Conservation (phyloP, 1,140 invertebrate genomes). For the Monomorium pharaonis region DNA sequence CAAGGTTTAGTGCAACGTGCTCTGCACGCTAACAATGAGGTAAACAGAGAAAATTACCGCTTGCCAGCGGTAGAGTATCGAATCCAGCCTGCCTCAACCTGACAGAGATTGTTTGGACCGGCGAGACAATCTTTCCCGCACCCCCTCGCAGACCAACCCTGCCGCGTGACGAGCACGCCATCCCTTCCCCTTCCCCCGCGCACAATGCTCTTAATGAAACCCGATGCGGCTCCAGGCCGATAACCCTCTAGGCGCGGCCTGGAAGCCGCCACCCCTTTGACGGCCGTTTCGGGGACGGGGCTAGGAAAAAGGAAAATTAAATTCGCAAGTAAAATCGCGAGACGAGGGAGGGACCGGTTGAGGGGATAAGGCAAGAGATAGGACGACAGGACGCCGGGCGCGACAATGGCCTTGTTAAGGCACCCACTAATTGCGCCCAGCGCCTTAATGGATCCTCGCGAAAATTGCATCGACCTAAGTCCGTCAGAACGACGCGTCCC, state of each 20-base stretch:
- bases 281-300: slow-evolving; percentile 51
- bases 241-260: slow-evolving; percentile 61
- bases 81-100: slow-evolving; percentile 17
- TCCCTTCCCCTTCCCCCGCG: slow-evolving; percentile 30
- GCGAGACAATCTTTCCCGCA: slow-evolving; percentile 64
- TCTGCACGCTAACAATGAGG: slow-evolving; percentile 66
- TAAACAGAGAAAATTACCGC: slow-evolving; percentile 76
- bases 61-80: slow-evolving; percentile 60
- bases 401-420: slow-evolving; percentile 79
- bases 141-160: slow-evolving; percentile 46
- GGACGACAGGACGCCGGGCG: slow-evolving; percentile 21
- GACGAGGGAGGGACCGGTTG: neutral
- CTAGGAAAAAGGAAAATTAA: slow-evolving; percentile 74
- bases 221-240: slow-evolving; percentile 68
- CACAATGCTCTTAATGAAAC: slow-evolving; percentile 79
- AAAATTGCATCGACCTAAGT: slow-evolving; percentile 77
- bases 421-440: slow-evolving; percentile 76
- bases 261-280: slow-evolving; percentile 70
- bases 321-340: slow-evolving; percentile 73
- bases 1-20: slow-evolving; percentile 21
- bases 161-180: slow-evolving; percentile 60
- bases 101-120: slow-evolving; percentile 70
- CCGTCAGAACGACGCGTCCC: slow-evolving; percentile 54
- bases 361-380: slow-evolving; percentile 2
- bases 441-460: slow-evolving; percentile 77